phyloP scores from a whole-genome alignment of 1,140 invertebrate genomes.

The Drosophila malerkotliana region DNA sequence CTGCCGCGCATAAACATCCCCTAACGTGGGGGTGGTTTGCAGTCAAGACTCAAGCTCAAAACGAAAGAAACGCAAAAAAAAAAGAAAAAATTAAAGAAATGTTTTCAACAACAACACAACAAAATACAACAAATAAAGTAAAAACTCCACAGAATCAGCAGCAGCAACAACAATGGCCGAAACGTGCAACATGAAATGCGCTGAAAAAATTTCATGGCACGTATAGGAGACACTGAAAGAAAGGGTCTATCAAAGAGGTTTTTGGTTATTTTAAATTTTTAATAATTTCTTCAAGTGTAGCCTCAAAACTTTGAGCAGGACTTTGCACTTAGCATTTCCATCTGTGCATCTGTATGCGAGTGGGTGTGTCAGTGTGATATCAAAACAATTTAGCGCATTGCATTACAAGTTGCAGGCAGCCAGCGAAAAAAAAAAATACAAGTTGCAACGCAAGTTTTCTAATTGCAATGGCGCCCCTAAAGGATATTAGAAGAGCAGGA shows the following conservation, averaged over 20 bases:
- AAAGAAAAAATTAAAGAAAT: conserved; percentile 68
- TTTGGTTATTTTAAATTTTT: neutral
- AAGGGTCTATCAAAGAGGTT: neutral
- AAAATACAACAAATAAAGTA: conserved; percentile 40
- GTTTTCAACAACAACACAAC: conserved; percentile 41
- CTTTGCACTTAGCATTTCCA: conserved; percentile 70
- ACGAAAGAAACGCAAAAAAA: conserved; percentile 44
- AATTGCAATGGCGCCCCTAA: conserved; percentile 62
- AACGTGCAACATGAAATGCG: conserved; percentile 72
- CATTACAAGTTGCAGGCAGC: conserved; percentile 54
- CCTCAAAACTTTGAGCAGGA: conserved; percentile 55
- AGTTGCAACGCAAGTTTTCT: conserved; percentile 73
- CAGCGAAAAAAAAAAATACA: conserved; percentile 34
- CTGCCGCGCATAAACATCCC: conserved; percentile 74
- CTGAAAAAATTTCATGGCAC: conserved; percentile 75
- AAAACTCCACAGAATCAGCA: conserved; percentile 52
- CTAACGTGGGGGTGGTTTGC: conserved; percentile 74
- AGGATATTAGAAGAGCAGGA: conserved; percentile 35
- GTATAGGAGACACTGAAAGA: conserved; percentile 33
- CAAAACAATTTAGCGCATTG: conserved; percentile 76
- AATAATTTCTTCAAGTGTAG: conserved; percentile 33
- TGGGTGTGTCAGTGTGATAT: conserved; percentile 43
- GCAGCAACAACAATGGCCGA: conserved; percentile 44
- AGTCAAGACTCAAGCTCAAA: conserved; percentile 33
- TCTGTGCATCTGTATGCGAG: conserved; percentile 28